Conservation (phyloP, 2,888 invertebrate genomes). For the Ophion slaviceki region DNA sequence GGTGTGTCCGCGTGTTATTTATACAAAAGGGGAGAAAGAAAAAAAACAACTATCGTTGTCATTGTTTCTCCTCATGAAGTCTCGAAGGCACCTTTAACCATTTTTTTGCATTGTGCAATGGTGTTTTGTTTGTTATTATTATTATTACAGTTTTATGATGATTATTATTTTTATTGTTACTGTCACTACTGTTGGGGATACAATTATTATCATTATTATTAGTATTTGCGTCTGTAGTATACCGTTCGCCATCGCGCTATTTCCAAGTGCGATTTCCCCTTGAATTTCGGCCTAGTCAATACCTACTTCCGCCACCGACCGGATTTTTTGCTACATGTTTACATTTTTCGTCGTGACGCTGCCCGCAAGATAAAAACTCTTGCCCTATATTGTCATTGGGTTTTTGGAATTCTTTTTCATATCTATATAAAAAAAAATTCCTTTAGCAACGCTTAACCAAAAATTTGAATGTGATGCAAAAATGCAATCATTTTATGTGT, state of each 20-base stretch:
- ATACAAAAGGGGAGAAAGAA: conserved; percentile 64
- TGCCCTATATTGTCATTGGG: neutral
- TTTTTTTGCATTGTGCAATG: conserved; percentile 11
- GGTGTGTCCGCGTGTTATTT: conserved; percentile 44
- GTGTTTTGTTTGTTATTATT: conserved; percentile 71
- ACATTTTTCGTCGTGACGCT: neutral
- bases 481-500: neutral
- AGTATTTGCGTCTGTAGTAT: conserved; percentile 33
- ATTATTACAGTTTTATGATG: neutral
- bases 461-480: conserved; percentile 52
- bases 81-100: conserved; percentile 1
- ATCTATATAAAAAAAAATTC: neutral
- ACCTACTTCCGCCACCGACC: too few species aligned
- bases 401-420: neutral
- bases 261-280: too few species aligned
- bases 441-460: neutral
- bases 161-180: conserved; percentile 54
- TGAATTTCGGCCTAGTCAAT: too few species aligned
- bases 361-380: neutral
- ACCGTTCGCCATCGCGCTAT: too few species aligned
- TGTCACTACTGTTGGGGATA: conserved; percentile 20
- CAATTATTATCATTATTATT: conserved; percentile 41
- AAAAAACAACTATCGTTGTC: conserved; percentile 72
- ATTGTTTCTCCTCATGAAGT: conserved; percentile 40
- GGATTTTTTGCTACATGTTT: neutral